Percentiles rank a stretch among this genome's conserved stretches.
These are phyloP conservation scores for Heliconius melpomene DNA, from an alignment of 1,140 invertebrate genomes.

Conservation along the genomic window DNA sequence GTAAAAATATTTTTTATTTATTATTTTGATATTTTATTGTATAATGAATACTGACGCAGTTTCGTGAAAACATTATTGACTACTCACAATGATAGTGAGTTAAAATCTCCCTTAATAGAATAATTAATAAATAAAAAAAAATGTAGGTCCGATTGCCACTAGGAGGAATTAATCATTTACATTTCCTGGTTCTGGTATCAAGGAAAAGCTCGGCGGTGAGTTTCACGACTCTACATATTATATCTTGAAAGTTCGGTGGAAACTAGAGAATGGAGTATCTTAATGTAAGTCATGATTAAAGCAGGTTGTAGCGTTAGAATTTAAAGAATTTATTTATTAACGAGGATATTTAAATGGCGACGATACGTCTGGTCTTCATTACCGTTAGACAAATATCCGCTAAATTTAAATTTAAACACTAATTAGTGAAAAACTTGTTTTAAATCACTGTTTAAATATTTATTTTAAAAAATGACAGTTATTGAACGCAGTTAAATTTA, in stretches of 20 bases:
- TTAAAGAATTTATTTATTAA: constrained; percentile 4
- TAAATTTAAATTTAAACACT: constrained; percentile 4
- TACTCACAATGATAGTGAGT: neutral
- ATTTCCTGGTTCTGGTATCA: no score
- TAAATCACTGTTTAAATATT: constrained; percentile 7
- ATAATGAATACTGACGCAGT: neutral
- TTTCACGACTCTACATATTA: neutral
- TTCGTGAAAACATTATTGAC: neutral
- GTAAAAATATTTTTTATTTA: neutral
- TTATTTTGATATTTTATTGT: neutral
- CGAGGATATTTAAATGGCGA: constrained; percentile 4
- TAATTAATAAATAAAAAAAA: neutral
- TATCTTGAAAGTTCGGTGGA: neutral
- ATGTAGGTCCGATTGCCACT: no score
- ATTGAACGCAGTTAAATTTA: neutral
- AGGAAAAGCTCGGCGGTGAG: neutral
- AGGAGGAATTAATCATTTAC: no score
- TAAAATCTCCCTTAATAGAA: neutral
- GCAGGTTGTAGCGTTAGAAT: neutral
- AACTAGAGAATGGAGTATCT: neutral
- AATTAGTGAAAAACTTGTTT: neutral
- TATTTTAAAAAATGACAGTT: neutral
- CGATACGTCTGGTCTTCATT: neutral
- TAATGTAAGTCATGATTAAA: neutral
- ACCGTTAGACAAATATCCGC: constrained; percentile 12